Base-by-base conservation (phyloP, 2,113 vertebrate species). In the Grus americana region DNA sequence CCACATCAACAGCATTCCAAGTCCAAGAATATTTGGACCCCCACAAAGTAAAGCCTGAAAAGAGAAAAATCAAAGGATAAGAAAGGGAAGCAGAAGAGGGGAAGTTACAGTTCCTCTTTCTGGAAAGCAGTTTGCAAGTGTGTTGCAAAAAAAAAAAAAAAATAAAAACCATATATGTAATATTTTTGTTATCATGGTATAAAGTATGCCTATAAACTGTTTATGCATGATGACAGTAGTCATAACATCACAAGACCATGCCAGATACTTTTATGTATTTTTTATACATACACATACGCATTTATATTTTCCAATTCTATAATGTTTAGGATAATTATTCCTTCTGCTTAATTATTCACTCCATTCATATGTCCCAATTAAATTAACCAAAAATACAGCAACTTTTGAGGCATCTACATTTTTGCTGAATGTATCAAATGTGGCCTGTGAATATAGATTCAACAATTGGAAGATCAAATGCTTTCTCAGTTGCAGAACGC, bases 41-140 rank as follows among this genome's bases (percentile, higher is more conserved):
- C 99, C 99, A 99, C n/a, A 99, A 93, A 15, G 99, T 99, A 90
- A 99, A 99, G 92, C 99, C 99, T 99, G 91, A 61, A 91, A 95
- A 94, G 70, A 89, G 9, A 87, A 93, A 90, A 94, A 82, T 29
- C 9, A 7, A 47, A 93, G 32, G 27, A 13, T 82, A 88, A 81
- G 36, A 42, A 83, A 61, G 29, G 17, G 63, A 72, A 94, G 74
- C 27, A 84, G 4, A 65, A 81, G 22, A 85, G 11, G 9, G 5
- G 7, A 79, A 61, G 24, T 63, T 88, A n/a, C 0, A 74, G 32
- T 68, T 93, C 21, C 42, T 92, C 38, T 11, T 67, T 58, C 42
- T 44, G 21, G 30, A 79, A 85, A 79, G 46, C 7, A 14, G 6
- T 34, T 58, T 54, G 15, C 24, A 91, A 92, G 8, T 7, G 3